phyloP scores from a whole-genome alignment of 2,113 vertebrate genomes.

The Brevimyrus niger region DNA sequence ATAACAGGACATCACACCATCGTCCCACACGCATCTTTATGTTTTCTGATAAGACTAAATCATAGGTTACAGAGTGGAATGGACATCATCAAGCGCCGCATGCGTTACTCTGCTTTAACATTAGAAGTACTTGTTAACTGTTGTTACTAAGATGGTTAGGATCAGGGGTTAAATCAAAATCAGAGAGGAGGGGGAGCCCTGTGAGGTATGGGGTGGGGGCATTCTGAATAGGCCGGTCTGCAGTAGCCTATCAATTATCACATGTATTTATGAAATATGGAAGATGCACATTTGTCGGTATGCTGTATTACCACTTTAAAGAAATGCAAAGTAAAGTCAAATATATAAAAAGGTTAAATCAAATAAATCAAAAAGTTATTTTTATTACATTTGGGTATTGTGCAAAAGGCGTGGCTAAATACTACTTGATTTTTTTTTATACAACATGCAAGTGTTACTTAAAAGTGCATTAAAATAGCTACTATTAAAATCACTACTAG shows the following conservation, averaged over 20 bases:
- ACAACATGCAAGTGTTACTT: neutral
- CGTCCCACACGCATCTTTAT: neutral
- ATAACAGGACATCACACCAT: neutral
- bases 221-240: no score
- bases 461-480: neutral
- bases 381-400: neutral
- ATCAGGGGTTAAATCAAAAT: no score
- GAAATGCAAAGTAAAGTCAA: neutral
- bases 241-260: no score
- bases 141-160: no score
- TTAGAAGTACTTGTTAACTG: neutral
- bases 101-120: neutral
- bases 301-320: neutral
- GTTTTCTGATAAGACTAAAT: neutral
- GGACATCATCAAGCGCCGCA: neutral
- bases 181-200: no score
- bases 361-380: neutral
- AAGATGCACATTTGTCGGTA: neutral
- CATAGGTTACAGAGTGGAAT: neutral
- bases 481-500: neutral
- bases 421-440: no score
- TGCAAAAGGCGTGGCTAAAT: neutral
- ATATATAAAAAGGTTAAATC: neutral
- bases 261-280: no score
- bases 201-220: no score